Evolutionary conservation across 2,888 invertebrate species (phyloP), one percentile per base, ranked within the genome.

Genomic region (Therioaphis trifolii): DNA sequence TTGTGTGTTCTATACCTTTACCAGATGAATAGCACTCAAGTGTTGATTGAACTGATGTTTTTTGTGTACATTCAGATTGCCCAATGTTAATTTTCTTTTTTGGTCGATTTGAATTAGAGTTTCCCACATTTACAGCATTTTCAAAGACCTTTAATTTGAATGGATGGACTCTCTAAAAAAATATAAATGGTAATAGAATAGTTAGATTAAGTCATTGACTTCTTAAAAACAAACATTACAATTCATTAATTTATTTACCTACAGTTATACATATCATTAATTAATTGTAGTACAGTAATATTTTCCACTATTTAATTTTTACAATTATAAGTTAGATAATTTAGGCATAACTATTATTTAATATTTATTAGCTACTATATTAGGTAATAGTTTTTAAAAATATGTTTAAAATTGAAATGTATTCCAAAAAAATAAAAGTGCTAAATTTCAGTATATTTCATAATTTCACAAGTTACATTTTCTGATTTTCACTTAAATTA

Each of bases 121-220:
- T 71, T 35, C 66, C 46, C 24, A 29, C 69, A 71, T 71, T 71
- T 18, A 71, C 24, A 71, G 46, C 69, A 71, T 71, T 71, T 24
- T 71, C 69, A 71, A 71, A 71, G 24, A 27, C 69, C 21, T 14
- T 18, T 43, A 46, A 24, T 71, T 71, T 71, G 46, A 71, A 71
- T 71, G 69, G 69, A 46, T 71, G 69, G 2, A 71, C 46, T 71
- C 69, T 71, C 69, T 71, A 46, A 46, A 71, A n/a, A 71, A 69
- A 68, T 68, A 27, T 24, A 61, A 61, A 61, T 61, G 61, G 61
- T 61, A 61, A 27, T n/a, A 61, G 61, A 61, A 61, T 61, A 61
- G 61, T 61, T 61, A 61, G 61, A 61, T 61, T 61, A 61, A 61
- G n/a, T 61, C 61, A 61, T 61, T 61, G 27, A 61, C 24, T 61